phyloP scores from a whole-genome alignment of 2,113 vertebrate genomes.

The Ceratotherium simum region DNA sequence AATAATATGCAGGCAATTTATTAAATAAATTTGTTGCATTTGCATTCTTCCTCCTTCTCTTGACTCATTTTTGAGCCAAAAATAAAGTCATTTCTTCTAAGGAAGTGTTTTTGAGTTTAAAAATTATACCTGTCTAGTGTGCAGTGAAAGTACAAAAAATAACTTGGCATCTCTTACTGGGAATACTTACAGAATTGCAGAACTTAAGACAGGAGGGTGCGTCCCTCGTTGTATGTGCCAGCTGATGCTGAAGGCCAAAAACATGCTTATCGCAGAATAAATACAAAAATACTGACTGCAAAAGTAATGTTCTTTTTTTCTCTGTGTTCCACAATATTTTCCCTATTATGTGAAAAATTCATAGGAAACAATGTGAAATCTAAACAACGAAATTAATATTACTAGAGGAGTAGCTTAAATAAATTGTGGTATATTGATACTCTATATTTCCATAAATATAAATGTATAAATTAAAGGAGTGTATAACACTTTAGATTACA shows the following conservation, averaged over 20 bases:
- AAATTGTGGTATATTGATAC: background rate
- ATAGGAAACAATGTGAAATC: background rate
- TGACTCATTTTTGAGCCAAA: constrained; percentile 8
- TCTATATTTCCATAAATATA: background rate
- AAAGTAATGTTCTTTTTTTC: background rate
- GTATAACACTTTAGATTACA: background rate
- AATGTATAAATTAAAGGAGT: background rate
- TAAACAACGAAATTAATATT: background rate
- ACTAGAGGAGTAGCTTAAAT: background rate
- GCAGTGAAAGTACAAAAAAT: background rate
- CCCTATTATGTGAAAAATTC: constrained; percentile 8
- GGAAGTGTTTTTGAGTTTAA: constrained; percentile 29
- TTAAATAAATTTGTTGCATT: background rate
- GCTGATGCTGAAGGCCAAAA: background rate
- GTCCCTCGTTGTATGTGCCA: background rate
- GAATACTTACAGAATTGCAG: background rate
- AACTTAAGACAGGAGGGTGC: background rate
- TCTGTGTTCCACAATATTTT: background rate
- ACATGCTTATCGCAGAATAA: background rate
- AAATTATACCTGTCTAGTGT: background rate
- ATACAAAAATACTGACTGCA: background rate
- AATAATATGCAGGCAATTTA: background rate
- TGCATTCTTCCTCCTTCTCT: background rate
- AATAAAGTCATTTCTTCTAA: background rate
- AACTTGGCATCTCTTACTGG: background rate